These are phyloP conservation scores for Crocodylus rhombifer DNA, from an alignment of 2,797 vertebrate species.

Conservation along the genomic window DNA sequence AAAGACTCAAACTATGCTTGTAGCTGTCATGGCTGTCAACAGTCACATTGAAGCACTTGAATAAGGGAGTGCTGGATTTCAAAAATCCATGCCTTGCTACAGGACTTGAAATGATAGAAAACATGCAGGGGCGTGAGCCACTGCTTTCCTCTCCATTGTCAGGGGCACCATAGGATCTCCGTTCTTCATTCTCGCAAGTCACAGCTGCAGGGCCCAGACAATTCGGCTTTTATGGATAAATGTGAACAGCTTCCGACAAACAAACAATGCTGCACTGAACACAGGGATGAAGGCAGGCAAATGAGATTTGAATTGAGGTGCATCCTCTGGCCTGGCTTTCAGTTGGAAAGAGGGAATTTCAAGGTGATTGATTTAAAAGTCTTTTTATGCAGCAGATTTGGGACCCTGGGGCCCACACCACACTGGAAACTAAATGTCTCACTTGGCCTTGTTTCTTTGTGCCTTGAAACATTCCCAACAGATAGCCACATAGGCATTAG, in stretches of 20 bases:
- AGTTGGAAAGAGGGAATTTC: not conserved
- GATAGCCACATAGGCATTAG: not conserved
- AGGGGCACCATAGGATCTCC: not conserved
- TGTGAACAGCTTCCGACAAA: not conserved
- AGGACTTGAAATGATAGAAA: conserved; percentile 14
- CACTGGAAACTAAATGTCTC: not conserved
- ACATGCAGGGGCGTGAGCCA: not conserved
- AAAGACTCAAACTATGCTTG: not conserved
- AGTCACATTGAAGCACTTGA: not conserved
- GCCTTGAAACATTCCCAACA: not conserved
- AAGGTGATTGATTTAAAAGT: not conserved
- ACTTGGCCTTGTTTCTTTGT: not conserved
- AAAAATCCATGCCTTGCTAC: conserved; percentile 10
- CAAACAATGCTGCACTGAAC: not conserved
- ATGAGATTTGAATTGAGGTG: not conserved
- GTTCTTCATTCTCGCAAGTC: not conserved
- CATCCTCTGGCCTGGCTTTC: not conserved
- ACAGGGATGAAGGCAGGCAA: not conserved
- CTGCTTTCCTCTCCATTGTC: not conserved
- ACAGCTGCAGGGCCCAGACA: not conserved
- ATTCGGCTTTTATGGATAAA: not conserved
- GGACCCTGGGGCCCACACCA: not conserved
- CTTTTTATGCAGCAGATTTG: not conserved
- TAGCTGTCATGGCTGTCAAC: conserved; percentile 55
- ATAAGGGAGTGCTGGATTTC: conserved; percentile 3